Evolutionary conservation across 2,113 vertebrate species (phyloP).

Genomic region (Capreolus pygargus): DNA sequence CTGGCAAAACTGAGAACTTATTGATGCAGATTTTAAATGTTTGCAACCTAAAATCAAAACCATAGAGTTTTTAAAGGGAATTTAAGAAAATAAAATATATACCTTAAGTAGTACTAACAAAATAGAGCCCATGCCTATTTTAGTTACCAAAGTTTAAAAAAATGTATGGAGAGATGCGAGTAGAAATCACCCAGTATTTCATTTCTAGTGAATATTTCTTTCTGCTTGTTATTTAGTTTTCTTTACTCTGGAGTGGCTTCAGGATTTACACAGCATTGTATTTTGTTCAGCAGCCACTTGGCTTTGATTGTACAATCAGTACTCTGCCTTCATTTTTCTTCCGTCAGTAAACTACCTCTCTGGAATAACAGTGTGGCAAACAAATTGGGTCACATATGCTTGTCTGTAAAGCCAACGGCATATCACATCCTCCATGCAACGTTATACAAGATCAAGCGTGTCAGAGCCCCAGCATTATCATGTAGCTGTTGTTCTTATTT

Average conservation of each 20-base stretch:
- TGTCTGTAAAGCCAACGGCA: background rate
- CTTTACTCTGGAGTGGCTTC: background rate
- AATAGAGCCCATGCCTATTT: background rate
- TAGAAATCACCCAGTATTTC: background rate
- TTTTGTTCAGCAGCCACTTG: background rate
- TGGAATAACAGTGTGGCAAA: background rate
- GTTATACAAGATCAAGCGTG: background rate
- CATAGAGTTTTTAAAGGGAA: background rate
- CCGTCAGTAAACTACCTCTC: constrained; percentile 28
- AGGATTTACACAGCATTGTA: constrained; percentile 31
- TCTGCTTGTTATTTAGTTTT: background rate
- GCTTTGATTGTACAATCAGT: constrained; percentile 33
- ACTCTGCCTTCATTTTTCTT: constrained; percentile 17
- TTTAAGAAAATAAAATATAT: constrained; percentile 8
- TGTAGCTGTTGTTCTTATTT: background rate
- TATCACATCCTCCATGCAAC: accelerated
- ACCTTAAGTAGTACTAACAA: background rate
- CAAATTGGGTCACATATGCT: background rate
- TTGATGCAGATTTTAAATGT: constrained; percentile 28
- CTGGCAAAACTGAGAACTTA: constrained; percentile 46
- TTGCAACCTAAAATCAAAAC: constrained; percentile 54
- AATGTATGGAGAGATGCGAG: background rate
- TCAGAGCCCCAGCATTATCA: background rate
- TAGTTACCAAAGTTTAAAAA: background rate
- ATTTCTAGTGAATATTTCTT: background rate